Base-by-base conservation (phyloP, 1,140 invertebrate species). In the Drosophila pectinifera region DNA sequence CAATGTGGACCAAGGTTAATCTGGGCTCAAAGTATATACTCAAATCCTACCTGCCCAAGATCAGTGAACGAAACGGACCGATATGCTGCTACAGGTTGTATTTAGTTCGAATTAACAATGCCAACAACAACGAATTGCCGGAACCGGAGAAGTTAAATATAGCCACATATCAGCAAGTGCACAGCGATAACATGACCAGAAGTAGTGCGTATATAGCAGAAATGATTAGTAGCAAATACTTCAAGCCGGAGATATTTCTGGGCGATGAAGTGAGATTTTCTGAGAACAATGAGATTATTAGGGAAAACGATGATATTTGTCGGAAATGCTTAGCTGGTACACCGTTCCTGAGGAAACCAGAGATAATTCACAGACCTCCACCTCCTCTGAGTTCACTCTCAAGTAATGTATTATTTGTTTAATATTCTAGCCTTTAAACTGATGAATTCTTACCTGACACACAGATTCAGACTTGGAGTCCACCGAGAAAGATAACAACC, bases 21-120 rank as follows among this genome's bases (percentile, higher is more conserved):
- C 93, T 94, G 53, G 94, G 94, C 46, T 93, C 95, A 42, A 95
- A 93, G 76, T 95, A 95, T 92, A 92, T 96, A 46, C 95, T 97
- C 56, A 95, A 95, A 74, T 88, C 97, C 14, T 94, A 94, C 72
- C 90, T 97, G 43, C 96, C 96, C 0, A 93, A 95, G 72, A 94
- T 97, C 14, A 95, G 96, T 0, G 96, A 98, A 88, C 93, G 97
- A 62, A 97, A 97, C 90, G 97, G 97, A 11, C 95, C 95, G 5
- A 97, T 98, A 75, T 97, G 97, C 92, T 97, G 97, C 78, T 96
- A 96, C 90, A 94, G 96, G 80, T 93, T 98, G 45, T 96, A 96
- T 92, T 92, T 97, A 78, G 95, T 97, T 1, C 94, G 95, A 68
- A 93, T 97, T 61, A 93, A 95, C 11, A 94, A 95, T 76, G 94